A percentile compares a stretch with the other conserved stretches of the same genome.
These are phyloP conservation scores for Intoshia linei DNA, from an alignment of 1,140 invertebrate species.

Conservation along the genomic window DNA sequence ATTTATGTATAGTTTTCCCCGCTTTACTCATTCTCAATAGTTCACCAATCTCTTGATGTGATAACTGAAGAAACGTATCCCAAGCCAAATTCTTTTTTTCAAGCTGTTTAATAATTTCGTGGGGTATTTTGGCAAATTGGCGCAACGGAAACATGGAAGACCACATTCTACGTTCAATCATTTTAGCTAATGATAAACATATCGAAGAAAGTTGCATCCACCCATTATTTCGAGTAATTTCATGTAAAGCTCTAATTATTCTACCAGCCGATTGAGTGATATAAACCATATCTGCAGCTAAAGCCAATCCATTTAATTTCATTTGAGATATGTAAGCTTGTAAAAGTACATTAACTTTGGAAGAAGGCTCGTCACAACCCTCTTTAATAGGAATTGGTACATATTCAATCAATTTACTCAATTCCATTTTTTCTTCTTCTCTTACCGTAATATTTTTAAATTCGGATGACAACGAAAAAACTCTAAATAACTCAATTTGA, in stretches of 20 bases:
- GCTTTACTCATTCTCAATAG: constrained; percentile 68
- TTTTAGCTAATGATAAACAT: constrained; percentile 70
- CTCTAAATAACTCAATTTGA: constrained; percentile 88
- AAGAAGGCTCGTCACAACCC: constrained; percentile 80
- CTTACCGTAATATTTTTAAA: constrained; percentile 34
- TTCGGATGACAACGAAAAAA: constrained; percentile 58
- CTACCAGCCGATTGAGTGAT: constrained; percentile 83
- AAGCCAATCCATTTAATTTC: constrained; percentile 78
- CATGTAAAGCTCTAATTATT: constrained; percentile 75
- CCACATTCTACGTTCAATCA: constrained; percentile 96
- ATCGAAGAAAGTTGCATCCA: constrained; percentile 94
- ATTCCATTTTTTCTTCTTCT: constrained; percentile 84
- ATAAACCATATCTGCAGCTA: constrained; percentile 97
- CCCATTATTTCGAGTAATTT: constrained; percentile 51
- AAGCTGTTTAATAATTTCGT: constrained; percentile 80
- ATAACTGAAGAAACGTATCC: constrained; percentile 54
- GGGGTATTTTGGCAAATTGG: constrained; percentile 86
- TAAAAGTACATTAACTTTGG: constrained; percentile 70
- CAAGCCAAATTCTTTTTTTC: constrained; percentile 50
- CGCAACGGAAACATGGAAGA: constrained; percentile 89
- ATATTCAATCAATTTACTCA: constrained; percentile 75
- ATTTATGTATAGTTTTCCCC: constrained; percentile 83
- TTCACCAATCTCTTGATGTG: constrained; percentile 84
- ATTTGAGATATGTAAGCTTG: constrained; percentile 94
- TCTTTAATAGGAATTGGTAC: constrained; percentile 97